A percentile compares a stretch with the other conserved stretches of the same genome.
These are phyloP conservation scores for Ctenopoma multispine DNA, from an alignment of 2,797 vertebrate genomes.

Conservation along the genomic window DNA sequence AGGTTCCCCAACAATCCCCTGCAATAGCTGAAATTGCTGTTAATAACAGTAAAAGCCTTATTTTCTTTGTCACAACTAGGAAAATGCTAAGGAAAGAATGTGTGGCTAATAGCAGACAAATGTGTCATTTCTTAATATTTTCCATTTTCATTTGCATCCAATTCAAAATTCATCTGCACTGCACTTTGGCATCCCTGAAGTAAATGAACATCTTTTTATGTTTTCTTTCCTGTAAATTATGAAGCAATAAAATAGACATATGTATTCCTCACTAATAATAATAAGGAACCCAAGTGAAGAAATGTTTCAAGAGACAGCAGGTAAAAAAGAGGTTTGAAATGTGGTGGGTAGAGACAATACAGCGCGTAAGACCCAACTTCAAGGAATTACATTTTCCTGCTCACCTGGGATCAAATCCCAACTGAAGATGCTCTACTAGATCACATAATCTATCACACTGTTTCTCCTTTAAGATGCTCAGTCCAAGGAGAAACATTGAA, in stretches of 20 bases:
- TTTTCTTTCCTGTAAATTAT: conserved; percentile 62
- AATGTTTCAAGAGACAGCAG: conserved; percentile 17
- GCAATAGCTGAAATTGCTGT: conserved; percentile 64
- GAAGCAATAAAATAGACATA: conserved; percentile 50
- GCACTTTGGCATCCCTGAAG: conserved; percentile 59
- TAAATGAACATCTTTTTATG: conserved; percentile 60
- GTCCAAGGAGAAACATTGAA: background rate
- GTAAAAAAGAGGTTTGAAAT: conserved; percentile 17
- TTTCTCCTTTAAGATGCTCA: background rate
- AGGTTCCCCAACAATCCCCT: conserved; percentile 50
- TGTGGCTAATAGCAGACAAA: conserved; percentile 59
- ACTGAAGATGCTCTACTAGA: conserved; percentile 2
- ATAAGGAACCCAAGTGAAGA: conserved; percentile 27
- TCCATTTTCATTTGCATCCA: conserved; percentile 76
- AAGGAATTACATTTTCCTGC: background rate
- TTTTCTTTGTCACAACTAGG: conserved; percentile 57
- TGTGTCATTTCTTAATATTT: conserved; percentile 62
- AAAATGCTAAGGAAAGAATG: conserved; percentile 42
- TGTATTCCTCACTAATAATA: conserved; percentile 38
- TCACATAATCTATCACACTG: conserved; percentile 9
- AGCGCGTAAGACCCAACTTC: conserved; percentile 17
- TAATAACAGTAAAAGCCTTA: conserved; percentile 71
- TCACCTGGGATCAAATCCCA: conserved; percentile 31
- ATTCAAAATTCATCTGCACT: conserved; percentile 66
- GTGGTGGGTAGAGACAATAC: conserved; percentile 14